phyloP scores from a whole-genome alignment of 2,113 vertebrate genomes.

The Xyliphius kryptos region DNA sequence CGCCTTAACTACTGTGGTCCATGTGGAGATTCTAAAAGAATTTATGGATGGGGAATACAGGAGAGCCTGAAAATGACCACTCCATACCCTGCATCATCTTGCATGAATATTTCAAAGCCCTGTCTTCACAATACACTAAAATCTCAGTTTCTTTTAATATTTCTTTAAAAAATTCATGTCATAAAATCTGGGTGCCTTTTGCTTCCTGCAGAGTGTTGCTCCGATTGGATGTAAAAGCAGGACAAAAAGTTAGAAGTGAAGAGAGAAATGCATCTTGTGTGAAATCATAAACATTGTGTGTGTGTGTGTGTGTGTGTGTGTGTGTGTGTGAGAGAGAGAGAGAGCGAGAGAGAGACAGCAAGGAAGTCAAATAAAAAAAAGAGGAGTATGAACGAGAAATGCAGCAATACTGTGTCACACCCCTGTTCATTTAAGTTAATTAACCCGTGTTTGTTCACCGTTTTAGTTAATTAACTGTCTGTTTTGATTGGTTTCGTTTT shows the following conservation, averaged over 20 bases:
- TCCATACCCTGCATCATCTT: conserved; percentile 44
- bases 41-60: conserved; percentile 22
- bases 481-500: too few relatives aligned
- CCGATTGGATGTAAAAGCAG: conserved; percentile 21
- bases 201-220: conserved; percentile 18
- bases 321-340: neutral
- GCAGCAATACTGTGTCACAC: too few relatives aligned
- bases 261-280: neutral
- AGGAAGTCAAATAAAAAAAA: neutral
- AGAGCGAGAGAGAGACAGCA: neutral
- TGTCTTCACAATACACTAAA: conserved; percentile 53
- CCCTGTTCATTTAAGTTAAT: too few relatives aligned
- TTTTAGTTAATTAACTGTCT: too few relatives aligned
- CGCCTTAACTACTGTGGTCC: neutral
- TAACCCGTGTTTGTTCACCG: too few relatives aligned
- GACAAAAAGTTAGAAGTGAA: conserved; percentile 18
- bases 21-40: conserved; percentile 26
- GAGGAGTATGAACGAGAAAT: too few relatives aligned
- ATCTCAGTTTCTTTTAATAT: conserved; percentile 55
- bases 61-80: conserved; percentile 31
- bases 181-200: conserved; percentile 51
- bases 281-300: neutral
- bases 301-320: neutral
- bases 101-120: conserved; percentile 59
- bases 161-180: conserved; percentile 56